A percentile compares a stretch with the other conserved stretches of the same genome.
Conservation (phyloP, 2,888 invertebrate species). For the Phanerotoma sp. region DNA sequence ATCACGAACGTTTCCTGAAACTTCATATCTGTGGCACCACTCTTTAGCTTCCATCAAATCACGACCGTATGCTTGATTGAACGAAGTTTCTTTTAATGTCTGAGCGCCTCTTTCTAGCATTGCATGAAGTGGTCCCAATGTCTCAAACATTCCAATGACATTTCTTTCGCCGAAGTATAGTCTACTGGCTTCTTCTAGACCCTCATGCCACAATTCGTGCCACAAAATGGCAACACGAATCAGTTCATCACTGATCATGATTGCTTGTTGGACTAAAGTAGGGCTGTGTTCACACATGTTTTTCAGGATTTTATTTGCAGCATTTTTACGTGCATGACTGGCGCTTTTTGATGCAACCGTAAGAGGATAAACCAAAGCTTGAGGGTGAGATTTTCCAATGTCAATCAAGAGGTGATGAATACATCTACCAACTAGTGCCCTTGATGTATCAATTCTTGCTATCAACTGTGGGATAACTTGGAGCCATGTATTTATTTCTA, state of each 20-base stretch:
- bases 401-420: constrained; percentile 94
- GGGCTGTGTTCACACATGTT: constrained; percentile 95
- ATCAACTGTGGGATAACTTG: constrained; percentile 99
- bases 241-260: constrained; percentile 95
- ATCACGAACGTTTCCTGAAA: constrained; percentile 83
- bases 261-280: constrained; percentile 90
- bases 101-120: constrained; percentile 94
- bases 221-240: constrained; percentile 98
- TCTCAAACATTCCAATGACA: constrained; percentile 94
- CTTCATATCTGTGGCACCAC: constrained; percentile 90
- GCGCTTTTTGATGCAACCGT: constrained; percentile 97
- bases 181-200: constrained; percentile 88
- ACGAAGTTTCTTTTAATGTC: constrained; percentile 95
- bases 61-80: constrained; percentile 93
- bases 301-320: constrained; percentile 92
- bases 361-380: constrained; percentile 95
- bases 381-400: constrained; percentile 97
- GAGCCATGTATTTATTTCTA: constrained; percentile 98
- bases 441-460: constrained; percentile 93
- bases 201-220: constrained; percentile 99
- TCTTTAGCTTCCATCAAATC: constrained; percentile 94
- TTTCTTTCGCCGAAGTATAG: constrained; percentile 96
- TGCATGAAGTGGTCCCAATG: constrained; percentile 90
- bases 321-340: constrained; percentile 78
- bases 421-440: constrained; percentile 82